Evolutionary conservation across 2,113 vertebrate species (phyloP), one percentile per base, ranked within the genome.

Genomic region (Lepidiolamprologus cunningtoni): DNA sequence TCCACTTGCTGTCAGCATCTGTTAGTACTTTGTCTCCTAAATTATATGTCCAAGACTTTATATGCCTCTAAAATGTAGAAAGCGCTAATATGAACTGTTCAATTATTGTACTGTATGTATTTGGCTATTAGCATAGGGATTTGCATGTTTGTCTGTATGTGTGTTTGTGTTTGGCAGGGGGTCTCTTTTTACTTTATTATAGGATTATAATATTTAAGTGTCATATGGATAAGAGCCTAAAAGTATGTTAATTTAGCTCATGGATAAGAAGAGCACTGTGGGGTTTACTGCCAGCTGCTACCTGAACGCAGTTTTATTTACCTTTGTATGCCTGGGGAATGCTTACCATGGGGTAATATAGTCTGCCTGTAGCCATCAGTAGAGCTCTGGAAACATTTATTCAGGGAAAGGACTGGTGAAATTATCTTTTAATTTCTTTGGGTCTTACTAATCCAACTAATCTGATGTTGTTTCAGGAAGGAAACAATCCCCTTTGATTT

Each of bases 351-450:
- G 8, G 31, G 40, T 68, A 3, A 40, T 28, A 23, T 31, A 31
- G 63, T 53, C 80, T 17, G 82, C 58, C 82, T 82, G 31, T 21
- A 61, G 33, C 28, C 88, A 35, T 45, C 76, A 57, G 21, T 28
- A 71, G 7, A 45, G 42, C 53, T 89, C 90, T 93, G 87, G 91
- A 93, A 92, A 81, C 76, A 35, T 81, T 92, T 90, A 87, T 86
- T 73, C 42, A 23, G 55, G 19, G 33, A 58, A 76, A 86, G 68
- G 71, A 90, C 54, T 19, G 78, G 84, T 91, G 81, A 86, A 88
- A 91, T 91, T 85, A 89, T 80, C 80, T 47, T 82, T 73, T 12
- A 14, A 21, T 47, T 73, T 84, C 63, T 81, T 5, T 79, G 52
- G 6, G 17, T 89, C 26, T 84, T 55, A 6, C 45, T 81, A 87